Conservation (phyloP, 2,888 invertebrate species). For the Callinectes sapidus region DNA sequence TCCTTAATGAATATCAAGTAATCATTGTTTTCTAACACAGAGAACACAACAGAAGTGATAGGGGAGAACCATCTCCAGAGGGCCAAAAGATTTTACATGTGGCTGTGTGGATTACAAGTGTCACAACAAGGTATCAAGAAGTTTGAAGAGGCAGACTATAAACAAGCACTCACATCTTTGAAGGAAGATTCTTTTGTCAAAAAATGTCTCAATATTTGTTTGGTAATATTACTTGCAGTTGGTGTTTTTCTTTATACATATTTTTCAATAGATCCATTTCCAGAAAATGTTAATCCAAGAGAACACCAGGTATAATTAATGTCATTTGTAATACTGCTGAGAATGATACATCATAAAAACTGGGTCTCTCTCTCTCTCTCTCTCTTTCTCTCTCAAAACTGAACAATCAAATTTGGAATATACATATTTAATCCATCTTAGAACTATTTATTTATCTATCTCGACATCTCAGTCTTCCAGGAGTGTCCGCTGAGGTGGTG, state of each 20-base stretch:
- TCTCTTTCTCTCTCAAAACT: not conserved
- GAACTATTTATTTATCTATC: too few relatives aligned
- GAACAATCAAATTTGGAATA: too few relatives aligned
- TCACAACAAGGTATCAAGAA: not conserved
- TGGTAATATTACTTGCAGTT: constrained; percentile 68
- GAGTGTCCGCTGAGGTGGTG: too few relatives aligned
- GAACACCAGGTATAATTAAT: not conserved
- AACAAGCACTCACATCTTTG: not conserved
- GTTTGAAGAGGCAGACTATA: not conserved
- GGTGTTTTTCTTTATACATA: constrained; percentile 62
- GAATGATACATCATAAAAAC: not conserved
- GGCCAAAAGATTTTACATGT: constrained; percentile 26
- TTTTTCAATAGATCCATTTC: constrained; percentile 71
- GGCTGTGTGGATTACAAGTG: constrained; percentile 52
- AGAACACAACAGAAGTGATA: not conserved
- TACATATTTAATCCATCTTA: too few relatives aligned
- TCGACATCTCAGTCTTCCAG: too few relatives aligned
- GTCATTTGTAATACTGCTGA: not conserved
- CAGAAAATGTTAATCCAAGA: constrained; percentile 42
- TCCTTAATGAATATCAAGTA: not conserved
- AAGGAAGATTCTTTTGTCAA: constrained; percentile 41
- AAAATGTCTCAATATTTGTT: not conserved
- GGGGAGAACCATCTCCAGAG: not conserved
- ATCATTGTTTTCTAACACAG: not conserved
- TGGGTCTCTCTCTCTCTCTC: not conserved